Evolutionary conservation across 2,113 vertebrate species (phyloP).

Genomic region (Hippocampus guttulatus): DNA sequence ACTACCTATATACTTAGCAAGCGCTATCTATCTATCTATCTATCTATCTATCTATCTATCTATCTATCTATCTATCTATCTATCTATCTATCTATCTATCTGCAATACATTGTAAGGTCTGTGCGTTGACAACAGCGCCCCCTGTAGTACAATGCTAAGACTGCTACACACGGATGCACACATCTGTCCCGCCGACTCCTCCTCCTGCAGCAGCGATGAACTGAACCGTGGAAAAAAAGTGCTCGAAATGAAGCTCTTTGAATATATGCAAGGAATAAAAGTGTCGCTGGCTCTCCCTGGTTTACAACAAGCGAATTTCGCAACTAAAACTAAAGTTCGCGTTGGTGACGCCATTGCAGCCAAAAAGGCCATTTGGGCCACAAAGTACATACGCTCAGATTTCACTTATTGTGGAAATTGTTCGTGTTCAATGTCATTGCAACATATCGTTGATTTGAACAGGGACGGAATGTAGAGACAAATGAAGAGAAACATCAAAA

Average conservation of each 20-base stretch:
- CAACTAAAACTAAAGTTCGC: neutral
- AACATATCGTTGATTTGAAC: neutral
- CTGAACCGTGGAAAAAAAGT: constrained; percentile 7
- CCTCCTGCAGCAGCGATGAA: constrained; percentile 23
- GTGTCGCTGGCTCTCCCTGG: no score
- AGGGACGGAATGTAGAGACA: neutral
- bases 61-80: no score
- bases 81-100: neutral
- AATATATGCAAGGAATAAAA: neutral
- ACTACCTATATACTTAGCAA: no score
- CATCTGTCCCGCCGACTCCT: constrained; percentile 54
- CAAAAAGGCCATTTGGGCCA: neutral
- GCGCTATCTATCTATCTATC: no score
- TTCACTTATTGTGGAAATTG: neutral
- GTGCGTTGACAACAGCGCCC: constrained; percentile 39
- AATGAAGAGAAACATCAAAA: neutral
- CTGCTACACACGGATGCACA: constrained; percentile 63
- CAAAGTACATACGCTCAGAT: neutral
- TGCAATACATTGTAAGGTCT: no score
- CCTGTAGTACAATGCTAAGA: constrained; percentile 28
- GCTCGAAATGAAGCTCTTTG: neutral
- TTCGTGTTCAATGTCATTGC: neutral
- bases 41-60: neutral
- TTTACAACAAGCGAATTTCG: no score
- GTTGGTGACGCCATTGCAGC: neutral